phyloP scores from a whole-genome alignment of 2,888 invertebrate genomes.

The Bibio marci region DNA sequence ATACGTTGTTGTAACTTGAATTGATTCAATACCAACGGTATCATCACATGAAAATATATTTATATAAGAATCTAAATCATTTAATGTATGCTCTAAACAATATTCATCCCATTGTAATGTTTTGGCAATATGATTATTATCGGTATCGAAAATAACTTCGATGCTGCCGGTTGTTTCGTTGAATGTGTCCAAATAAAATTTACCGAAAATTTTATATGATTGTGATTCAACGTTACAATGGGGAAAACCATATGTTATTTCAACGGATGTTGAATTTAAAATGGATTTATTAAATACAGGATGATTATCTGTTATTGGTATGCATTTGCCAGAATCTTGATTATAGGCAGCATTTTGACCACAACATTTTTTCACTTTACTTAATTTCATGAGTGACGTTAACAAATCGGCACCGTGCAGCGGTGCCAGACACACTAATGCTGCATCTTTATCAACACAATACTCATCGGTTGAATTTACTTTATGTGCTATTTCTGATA shows the following conservation, averaged over 20 bases:
- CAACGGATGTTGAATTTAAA: conserved; percentile 21
- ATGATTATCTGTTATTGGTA: conserved; percentile 24
- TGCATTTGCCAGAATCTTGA: conserved; percentile 34
- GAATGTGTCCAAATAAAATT: conserved; percentile 33
- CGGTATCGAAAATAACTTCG: no score
- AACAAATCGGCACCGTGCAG: conserved; percentile 17
- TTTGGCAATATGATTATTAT: no score
- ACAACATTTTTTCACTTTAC: conserved; percentile 49
- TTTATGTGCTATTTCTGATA: conserved; percentile 31
- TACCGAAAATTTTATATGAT: conserved; percentile 38
- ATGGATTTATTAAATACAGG: conserved; percentile 12
- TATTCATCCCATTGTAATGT: conserved; percentile 12
- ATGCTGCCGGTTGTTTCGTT: conserved; percentile 34
- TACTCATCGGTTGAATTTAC: conserved; percentile 37
- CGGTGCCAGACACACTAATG: conserved; percentile 40
- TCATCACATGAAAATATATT: conserved; percentile 47
- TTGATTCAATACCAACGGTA: conserved; percentile 27
- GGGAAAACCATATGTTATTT: conserved; percentile 36
- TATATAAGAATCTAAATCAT: conserved; percentile 21
- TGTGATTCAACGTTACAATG: conserved; percentile 25
- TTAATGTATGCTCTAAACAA: conserved; percentile 14
- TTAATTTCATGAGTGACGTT: conserved; percentile 16
- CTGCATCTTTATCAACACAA: conserved; percentile 49
- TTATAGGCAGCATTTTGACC: conserved; percentile 43
- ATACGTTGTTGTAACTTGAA: conserved; percentile 14